A percentile compares a stretch with the other conserved stretches of the same genome.
These are phyloP conservation scores for Chloroclystis v-ata DNA, from an alignment of 2,888 invertebrate genomes.

Conservation along the genomic window DNA sequence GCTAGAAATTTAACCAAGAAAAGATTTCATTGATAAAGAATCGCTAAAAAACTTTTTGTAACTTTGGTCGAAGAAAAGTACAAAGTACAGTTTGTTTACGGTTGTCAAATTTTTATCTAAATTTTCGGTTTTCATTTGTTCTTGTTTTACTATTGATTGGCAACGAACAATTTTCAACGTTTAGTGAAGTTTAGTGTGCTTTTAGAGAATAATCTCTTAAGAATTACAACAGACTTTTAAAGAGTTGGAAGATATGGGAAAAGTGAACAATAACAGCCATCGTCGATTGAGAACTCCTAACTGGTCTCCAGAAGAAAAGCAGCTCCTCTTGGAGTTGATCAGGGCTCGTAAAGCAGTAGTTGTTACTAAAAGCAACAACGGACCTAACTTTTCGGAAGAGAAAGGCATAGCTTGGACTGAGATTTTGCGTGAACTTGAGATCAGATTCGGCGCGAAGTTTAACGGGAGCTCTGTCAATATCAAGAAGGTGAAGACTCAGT, in stretches of 20 bases:
- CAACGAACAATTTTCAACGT: conserved; percentile 70
- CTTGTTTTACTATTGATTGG: conserved; percentile 50
- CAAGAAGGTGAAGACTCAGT: conserved; percentile 72
- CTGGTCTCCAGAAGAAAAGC: conserved; percentile 70
- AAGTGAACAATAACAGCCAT: conserved; percentile 41
- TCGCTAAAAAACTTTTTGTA: conserved; percentile 28
- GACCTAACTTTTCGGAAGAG: conserved; percentile 65
- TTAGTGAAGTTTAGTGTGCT: conserved; percentile 54
- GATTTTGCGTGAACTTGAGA: conserved; percentile 52
- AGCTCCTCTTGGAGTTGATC: conserved; percentile 67
- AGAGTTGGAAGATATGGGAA: conserved; percentile 50
- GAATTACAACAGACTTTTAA: conserved; percentile 64
- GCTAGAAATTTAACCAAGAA: background rate
- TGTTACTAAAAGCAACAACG: conserved; percentile 62
- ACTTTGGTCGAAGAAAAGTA: conserved; percentile 34
- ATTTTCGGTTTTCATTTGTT: conserved; percentile 53
- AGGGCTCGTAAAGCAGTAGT: conserved; percentile 62
- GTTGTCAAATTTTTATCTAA: conserved; percentile 15
- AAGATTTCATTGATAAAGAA: background rate
- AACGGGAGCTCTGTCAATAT: conserved; percentile 59
- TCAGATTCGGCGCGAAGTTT: conserved; percentile 65
- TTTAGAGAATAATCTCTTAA: conserved; percentile 26
- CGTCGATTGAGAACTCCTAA: conserved; percentile 67
- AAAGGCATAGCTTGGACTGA: conserved; percentile 71
- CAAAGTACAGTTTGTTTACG: conserved; percentile 24